phyloP scores from a whole-genome alignment of 2,797 vertebrate genomes.

The Labroides dimidiatus region DNA sequence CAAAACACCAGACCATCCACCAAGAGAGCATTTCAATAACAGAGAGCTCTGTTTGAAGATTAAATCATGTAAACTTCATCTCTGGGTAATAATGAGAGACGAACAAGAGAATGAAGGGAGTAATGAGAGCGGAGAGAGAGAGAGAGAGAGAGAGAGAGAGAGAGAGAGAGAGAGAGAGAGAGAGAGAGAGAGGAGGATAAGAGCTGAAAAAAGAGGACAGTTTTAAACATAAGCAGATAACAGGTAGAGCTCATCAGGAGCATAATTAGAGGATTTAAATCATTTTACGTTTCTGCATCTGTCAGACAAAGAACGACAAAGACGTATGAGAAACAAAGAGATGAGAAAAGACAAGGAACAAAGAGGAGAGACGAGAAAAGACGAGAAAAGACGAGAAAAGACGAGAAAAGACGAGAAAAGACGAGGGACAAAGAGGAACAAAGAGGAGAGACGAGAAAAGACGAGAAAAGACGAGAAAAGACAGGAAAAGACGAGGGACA shows the following conservation, averaged over 20 bases:
- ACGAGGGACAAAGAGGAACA: no score
- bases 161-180: no score
- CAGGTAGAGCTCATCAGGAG: neutral
- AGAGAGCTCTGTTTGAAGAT: conserved; percentile 15
- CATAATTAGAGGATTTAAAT: no score
- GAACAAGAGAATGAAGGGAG: neutral
- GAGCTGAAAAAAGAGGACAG: neutral
- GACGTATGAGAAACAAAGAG: conserved; percentile 21
- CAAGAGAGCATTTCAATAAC: conserved; percentile 22
- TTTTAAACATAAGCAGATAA: conserved; percentile 11
- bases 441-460: no score
- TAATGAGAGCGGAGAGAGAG: neutral
- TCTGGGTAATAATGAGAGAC: neutral
- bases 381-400: no score
- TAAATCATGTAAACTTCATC: conserved; percentile 13
- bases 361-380: no score
- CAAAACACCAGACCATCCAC: no score
- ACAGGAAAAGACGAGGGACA: conserved; percentile 5
- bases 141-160: no score
- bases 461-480: conserved; percentile 1
- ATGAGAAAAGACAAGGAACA: no score
- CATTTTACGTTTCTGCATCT: conserved; percentile 33
- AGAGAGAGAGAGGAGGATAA: neutral
- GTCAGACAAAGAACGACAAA: conserved; percentile 37
- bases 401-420: no score